Base-by-base conservation (phyloP, 1,140 invertebrate genomes). In the Pseudomyrmex concolor region DNA sequence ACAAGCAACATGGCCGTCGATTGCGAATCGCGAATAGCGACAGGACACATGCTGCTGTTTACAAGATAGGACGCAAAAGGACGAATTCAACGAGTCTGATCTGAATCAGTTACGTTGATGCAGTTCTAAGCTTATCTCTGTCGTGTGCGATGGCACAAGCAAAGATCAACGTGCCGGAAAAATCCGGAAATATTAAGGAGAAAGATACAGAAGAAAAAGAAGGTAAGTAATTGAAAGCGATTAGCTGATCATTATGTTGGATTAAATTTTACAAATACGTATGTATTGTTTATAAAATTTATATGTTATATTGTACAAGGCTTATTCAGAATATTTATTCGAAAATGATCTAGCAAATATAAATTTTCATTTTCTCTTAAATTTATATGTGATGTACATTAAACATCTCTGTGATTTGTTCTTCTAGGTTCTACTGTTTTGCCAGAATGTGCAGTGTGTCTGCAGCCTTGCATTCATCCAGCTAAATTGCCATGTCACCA, bases 401-500 rank as follows among this genome's bases (percentile, higher is more conserved):
- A 7, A 68, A 62, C 45, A 17, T 60, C 9, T 19, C 17, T 7
- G 22, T 74, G 4, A 81, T 34, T 70, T 80, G 34, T 66, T 83
- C 67, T 66, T 51, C n/a, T 60, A 92, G 91, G 82, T 25, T 71
- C 86, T 22, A 88, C 85, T 64, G n/a, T 71, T 9, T 57, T 90
- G 54, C 91, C 94, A 51, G 98, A 99, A 92, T 99, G 98, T 95
- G 97, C 98, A 51, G 97, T 99, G 15, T 99, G 98, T 93, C 94
- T 99, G 51, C 98, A 99, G 94, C 95, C 96, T 45, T 98, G 97
- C 91, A 96, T 98, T 81, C 97, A 99, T 94, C 98, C 98, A 71
- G 97, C 97, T 17, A 95, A 97, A 92, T 94, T 99, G 45, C 98
- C 98, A 1, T 99, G 98, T 94, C 96, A 96, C n/a, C 98, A 99